Conservation (phyloP, 23 tunicate species). For the Clavelina lepadiformis region DNA sequence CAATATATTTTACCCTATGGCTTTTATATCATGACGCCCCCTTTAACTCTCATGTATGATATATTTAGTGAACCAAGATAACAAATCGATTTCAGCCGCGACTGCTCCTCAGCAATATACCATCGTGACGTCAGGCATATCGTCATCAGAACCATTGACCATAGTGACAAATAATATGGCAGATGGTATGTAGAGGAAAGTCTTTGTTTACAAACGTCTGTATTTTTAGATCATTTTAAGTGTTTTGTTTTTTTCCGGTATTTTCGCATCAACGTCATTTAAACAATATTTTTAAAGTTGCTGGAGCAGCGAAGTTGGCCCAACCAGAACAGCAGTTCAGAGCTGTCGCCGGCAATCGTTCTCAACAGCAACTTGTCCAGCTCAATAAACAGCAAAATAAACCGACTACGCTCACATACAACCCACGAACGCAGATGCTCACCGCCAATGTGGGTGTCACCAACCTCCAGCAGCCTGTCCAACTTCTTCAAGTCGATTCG, state of each 20-base stretch:
- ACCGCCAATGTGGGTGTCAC: constrained; percentile 28
- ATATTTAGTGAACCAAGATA: constrained; percentile 41
- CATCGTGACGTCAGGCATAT: constrained; percentile 3
- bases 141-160: constrained; percentile 45
- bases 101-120: constrained; percentile 7
- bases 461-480: constrained; percentile 30
- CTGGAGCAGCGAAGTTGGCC: no score
- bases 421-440: constrained; percentile 25
- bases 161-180: constrained; percentile 54
- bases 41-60: no score
- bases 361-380: not conserved
- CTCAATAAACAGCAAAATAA: not conserved
- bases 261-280: no score
- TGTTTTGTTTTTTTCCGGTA: not conserved
- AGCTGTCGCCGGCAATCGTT: not conserved
- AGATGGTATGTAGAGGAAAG: not conserved
- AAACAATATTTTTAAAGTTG: no score
- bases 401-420: constrained; percentile 25
- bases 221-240: no score
- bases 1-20: no score
- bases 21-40: no score
- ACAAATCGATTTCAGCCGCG: constrained; percentile 9
- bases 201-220: no score
- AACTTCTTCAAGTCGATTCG: constrained; percentile 53
- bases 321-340: constrained; percentile 10